A percentile compares a stretch with the other conserved stretches of the same genome.
Evolutionary conservation across 2,888 invertebrate genomes (phyloP).

Genomic region (Neoscelio sp.): DNA sequence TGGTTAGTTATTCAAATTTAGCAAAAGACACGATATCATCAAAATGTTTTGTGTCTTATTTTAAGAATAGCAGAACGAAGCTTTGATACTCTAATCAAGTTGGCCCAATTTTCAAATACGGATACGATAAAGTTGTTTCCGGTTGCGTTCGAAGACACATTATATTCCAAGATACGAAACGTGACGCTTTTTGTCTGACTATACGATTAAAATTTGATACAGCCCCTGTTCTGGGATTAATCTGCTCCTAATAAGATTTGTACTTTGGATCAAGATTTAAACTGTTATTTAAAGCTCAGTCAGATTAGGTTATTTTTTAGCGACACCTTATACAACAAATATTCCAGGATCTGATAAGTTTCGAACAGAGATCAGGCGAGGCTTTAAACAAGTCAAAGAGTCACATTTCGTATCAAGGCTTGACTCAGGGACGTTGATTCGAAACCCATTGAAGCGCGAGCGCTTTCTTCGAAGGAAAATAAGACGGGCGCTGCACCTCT

Average conservation of each 20-base stretch:
- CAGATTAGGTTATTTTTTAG: slow-evolving; percentile 50
- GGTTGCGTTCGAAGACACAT: slow-evolving; percentile 10
- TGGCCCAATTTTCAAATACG: slow-evolving; percentile 22
- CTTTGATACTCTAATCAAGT: slow-evolving; percentile 2
- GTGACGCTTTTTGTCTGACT: slow-evolving; percentile 44
- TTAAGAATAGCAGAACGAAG: too few species aligned
- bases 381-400: not conserved
- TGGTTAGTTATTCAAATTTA: too few species aligned
- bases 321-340: slow-evolving; percentile 27
- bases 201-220: slow-evolving; percentile 36
- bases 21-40: too few species aligned
- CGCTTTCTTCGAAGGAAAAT: slow-evolving; percentile 51
- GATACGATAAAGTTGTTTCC: slow-evolving; percentile 33
- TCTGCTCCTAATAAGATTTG: slow-evolving; percentile 38
- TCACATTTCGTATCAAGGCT: slow-evolving; percentile 19
- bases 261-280: slow-evolving; percentile 11
- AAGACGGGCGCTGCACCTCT: slow-evolving; percentile 42
- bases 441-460: slow-evolving; percentile 51
- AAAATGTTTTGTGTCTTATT: too few species aligned
- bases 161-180: slow-evolving; percentile 24
- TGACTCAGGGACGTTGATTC: slow-evolving; percentile 17
- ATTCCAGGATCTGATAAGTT: slow-evolving; percentile 29
- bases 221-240: slow-evolving; percentile 30
- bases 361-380: slow-evolving; percentile 1
- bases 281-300: slow-evolving; percentile 40